Evolutionary conservation across 1,140 invertebrate species (phyloP).

Genomic region (Eriosoma lanigerum): DNA sequence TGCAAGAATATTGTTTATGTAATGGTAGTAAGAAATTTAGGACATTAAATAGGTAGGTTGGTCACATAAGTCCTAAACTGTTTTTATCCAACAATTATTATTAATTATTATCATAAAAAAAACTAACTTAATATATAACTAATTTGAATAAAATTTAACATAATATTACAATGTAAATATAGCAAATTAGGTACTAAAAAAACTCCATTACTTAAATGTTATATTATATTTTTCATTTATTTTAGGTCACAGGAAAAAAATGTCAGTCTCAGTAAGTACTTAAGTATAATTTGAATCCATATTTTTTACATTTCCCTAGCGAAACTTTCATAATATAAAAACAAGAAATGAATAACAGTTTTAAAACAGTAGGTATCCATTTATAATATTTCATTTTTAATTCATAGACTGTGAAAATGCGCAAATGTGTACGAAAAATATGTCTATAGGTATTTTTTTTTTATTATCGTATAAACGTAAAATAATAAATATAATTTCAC

Average conservation of each 20-base stretch:
- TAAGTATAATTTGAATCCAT: conserved; percentile 2
- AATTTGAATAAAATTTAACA: too few species aligned
- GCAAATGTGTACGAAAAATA: neutral
- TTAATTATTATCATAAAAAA: too few species aligned
- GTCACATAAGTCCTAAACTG: too few species aligned
- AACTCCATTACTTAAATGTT: too few species aligned
- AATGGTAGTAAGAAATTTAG: too few species aligned
- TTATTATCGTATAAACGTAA: neutral
- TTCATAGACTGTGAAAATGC: neutral
- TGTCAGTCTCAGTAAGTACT: neutral
- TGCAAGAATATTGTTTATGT: too few species aligned
- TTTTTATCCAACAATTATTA: too few species aligned
- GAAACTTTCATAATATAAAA: neutral
- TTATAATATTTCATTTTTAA: conserved; percentile 1
- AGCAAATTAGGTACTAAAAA: too few species aligned
- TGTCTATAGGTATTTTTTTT: neutral
- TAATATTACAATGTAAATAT: too few species aligned
- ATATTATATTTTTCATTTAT: neutral
- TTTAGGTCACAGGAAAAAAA: neutral
- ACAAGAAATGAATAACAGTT: neutral
- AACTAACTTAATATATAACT: too few species aligned
- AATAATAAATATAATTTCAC: neutral
- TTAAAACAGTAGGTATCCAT: neutral
- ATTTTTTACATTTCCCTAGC: neutral
- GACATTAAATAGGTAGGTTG: too few species aligned